These are phyloP conservation scores for Endotricha flammealis DNA, from an alignment of 2,888 invertebrate species.

Conservation along the genomic window DNA sequence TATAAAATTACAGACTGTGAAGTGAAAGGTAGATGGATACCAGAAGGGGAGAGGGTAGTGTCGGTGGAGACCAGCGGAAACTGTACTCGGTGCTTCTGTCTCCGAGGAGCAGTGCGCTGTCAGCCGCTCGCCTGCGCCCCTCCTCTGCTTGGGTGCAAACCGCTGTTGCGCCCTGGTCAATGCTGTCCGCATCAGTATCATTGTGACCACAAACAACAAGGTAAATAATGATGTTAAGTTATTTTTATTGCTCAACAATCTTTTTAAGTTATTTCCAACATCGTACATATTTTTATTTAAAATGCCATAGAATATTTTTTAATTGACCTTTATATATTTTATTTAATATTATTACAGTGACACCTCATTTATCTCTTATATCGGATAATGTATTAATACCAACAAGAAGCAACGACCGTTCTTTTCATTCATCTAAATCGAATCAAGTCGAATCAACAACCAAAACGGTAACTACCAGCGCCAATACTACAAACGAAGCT, in stretches of 20 bases:
- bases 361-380: constrained; percentile 19
- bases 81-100: constrained; percentile 90
- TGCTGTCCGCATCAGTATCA: constrained; percentile 92
- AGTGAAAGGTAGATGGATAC: constrained; percentile 77
- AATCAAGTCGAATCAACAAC: constrained; percentile 43
- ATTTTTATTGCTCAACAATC: too few species aligned
- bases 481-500: constrained; percentile 33
- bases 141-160: constrained; percentile 85
- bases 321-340: neutral
- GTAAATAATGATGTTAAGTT: constrained; percentile 18
- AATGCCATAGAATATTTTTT: too few species aligned
- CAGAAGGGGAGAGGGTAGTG: constrained; percentile 84
- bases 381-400: constrained; percentile 35
- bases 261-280: too few species aligned
- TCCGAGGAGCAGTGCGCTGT: constrained; percentile 85
- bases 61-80: constrained; percentile 71
- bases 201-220: constrained; percentile 72
- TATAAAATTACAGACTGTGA: constrained; percentile 78
- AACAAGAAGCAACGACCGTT: constrained; percentile 41
- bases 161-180: constrained; percentile 85
- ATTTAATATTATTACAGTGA: constrained; percentile 25
- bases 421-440: constrained; percentile 39
- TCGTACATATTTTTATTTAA: too few species aligned
- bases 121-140: constrained; percentile 87
- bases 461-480: constrained; percentile 30